Base-by-base conservation (phyloP, 2,797 vertebrate genomes). In the Salmo trutta region DNA sequence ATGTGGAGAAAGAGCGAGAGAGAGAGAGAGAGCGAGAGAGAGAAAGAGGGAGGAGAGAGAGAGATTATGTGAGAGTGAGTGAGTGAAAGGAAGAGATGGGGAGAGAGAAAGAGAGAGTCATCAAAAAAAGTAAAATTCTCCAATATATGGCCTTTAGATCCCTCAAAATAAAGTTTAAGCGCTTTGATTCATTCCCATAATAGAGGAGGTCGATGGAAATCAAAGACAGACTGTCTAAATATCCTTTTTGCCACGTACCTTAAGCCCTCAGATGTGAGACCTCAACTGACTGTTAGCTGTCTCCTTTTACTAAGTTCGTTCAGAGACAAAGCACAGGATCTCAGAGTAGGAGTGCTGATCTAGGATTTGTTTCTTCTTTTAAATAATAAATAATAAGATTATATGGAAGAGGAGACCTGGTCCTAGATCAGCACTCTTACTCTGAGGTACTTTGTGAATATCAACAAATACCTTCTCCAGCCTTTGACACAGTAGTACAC, bases 101-200 rank as follows among this genome's bases (percentile, higher is more conserved):
- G n/a, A 53, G 21, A 16, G 41, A 72, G 21, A 24, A 24, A 24
- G 24, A 54, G 47, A 53, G 47, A 72, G 21, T 24, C 5, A 19
- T 17, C 65, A 29, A 31, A 29, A 27, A 16, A 16, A 21, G 5
- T 59, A 19, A 29, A 66, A 66, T 29, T 27, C 24, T 71, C 74
- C 67, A 54, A 54, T 80, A 75, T 85, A 84, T 93, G 91, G 91
- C 88, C 84, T 92, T 90, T 86, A 91, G 16, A 78, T 93, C 83
- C 77, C 86, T 15, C 14, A 86, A 90, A 85, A 74, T 78, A 31
- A 64, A 78, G 73, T 84, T 87, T 89, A 88, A 91, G 72, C 76
- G 68, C 86, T 90, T 89, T 93, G 86, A 92, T 93, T 91, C 89
- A 89, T 81, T 89, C 76, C 77, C 41, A 76, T 90, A 91, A 92